Evolutionary conservation across 2,113 vertebrate species (phyloP), one percentile per base, ranked within the genome.

Genomic region (Pituophis catenifer): DNA sequence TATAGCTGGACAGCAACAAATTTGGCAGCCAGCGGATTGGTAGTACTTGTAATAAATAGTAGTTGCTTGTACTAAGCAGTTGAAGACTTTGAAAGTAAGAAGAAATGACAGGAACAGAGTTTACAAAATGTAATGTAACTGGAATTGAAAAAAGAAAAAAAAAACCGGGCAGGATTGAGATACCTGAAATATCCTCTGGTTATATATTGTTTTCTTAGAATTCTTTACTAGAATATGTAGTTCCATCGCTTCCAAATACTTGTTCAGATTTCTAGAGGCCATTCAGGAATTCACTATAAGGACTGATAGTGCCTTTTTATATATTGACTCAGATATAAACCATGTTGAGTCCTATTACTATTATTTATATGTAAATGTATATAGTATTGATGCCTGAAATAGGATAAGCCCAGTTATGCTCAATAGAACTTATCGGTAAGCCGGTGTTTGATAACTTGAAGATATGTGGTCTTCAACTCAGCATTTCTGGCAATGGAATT

Each of bases 1-100:
- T 93, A 87, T 29, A 94, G 93, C 94, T 96, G 95, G 95, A 92
- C 53, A 95, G 91, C 19, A 92, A 95, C 86, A 95, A 52, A 89
- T 94, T 96, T 95, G 93, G 81, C 93, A 96, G 93, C 92, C 94
- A 92, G 92, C 94, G 55, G 86, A 70, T 75, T 89, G 90, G 85
- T 55, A n/a, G 55, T 95, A 95, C 21, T 52, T 92, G 19, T 89
- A 95, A 95, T 75, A 95, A 94, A 81, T 38, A 38, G 94, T 3
- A 55, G 29, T 53, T 95, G 94, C 24, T 57, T 92, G 15, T 90
- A 95, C 94, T 62, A 95, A 94, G 93, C 90, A 92, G 17, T 65
- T 1, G 1, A 13, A 62, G 85, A 19, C 65, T 81, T 50, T 90
- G 10, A 75, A 0, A 0, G 13, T 85, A 93, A 96, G 91, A 88